These are phyloP conservation scores for Gadus macrocephalus DNA, from an alignment of 2,113 vertebrate species.

Conservation along the genomic window DNA sequence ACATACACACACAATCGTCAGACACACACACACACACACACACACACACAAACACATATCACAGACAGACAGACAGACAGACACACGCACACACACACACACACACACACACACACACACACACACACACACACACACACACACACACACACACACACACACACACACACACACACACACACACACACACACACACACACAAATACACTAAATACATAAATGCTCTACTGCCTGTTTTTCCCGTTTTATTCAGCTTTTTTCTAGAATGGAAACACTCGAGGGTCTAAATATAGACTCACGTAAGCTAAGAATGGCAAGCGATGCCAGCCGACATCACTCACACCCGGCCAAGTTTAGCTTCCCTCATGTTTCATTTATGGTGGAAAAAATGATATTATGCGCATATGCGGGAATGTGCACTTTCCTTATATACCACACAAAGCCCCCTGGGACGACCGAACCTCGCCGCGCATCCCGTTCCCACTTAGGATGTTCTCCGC, in stretches of 20 bases:
- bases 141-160: slow-evolving; percentile 2
- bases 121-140: background rate
- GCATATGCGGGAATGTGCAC: too few species aligned
- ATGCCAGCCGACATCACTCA: slow-evolving; percentile 44
- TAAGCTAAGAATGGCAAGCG: slow-evolving; percentile 48
- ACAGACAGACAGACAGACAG: background rate
- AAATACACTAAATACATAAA: too few species aligned
- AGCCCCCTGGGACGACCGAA: too few species aligned
- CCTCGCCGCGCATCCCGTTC: too few species aligned
- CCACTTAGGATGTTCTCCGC: too few species aligned
- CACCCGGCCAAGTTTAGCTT: slow-evolving; percentile 12
- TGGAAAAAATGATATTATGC: too few species aligned
- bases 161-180: background rate
- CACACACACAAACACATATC: background rate
- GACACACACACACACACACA: background rate
- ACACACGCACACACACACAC: background rate
- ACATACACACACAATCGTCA: background rate
- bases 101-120: background rate
- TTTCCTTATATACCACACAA: too few species aligned
- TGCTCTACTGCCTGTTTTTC: too few species aligned
- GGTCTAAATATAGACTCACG: slow-evolving; percentile 51
- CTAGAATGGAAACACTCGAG: slow-evolving; percentile 32
- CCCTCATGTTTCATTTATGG: background rate
- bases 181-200: too few species aligned
- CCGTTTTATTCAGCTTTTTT: slow-evolving; percentile 15